Percentiles rank a stretch among this genome's conserved stretches.
These are phyloP conservation scores for Acanthisitta chloris DNA, from an alignment of 2,113 vertebrate species.

Conservation along the genomic window DNA sequence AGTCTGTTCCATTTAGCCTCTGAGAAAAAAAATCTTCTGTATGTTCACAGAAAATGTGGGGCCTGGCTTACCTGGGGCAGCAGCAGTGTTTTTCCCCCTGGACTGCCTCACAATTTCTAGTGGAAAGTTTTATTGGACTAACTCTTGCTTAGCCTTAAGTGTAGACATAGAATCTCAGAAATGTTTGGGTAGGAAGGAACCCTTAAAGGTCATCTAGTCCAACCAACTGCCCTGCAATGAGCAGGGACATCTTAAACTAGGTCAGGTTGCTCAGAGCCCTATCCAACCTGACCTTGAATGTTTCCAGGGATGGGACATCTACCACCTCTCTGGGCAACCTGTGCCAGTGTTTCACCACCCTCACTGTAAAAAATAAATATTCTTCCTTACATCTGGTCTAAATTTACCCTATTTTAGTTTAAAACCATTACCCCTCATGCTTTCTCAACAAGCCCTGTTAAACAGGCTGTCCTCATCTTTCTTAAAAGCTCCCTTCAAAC, in stretches of 20 bases:
- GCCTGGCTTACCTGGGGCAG: neutral
- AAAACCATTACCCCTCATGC: neutral
- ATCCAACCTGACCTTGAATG: neutral
- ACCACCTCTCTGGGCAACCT: neutral
- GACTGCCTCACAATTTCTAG: neutral
- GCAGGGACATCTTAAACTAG: neutral
- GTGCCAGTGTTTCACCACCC: neutral
- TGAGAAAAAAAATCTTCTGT: neutral
- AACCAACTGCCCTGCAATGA: neutral
- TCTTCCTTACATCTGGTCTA: too few relatives aligned
- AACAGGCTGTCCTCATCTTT: neutral
- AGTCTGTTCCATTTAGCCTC: neutral
- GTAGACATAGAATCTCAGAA: neutral
- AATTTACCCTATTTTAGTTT: neutral
- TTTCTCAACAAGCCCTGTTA: accelerated
- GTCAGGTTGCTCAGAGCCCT: neutral
- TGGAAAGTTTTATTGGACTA: neutral
- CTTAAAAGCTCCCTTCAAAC: neutral
- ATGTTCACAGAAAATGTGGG: neutral
- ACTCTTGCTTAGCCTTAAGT: neutral
- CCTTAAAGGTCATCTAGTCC: neutral
- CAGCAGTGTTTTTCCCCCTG: neutral
- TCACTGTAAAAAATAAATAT: neutral
- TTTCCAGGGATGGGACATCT: neutral
- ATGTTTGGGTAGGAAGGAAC: neutral